Percentiles rank a stretch among this genome's conserved stretches.
These are phyloP conservation scores for Atrichornis clamosus DNA, from an alignment of 2,113 vertebrate species.

Conservation along the genomic window DNA sequence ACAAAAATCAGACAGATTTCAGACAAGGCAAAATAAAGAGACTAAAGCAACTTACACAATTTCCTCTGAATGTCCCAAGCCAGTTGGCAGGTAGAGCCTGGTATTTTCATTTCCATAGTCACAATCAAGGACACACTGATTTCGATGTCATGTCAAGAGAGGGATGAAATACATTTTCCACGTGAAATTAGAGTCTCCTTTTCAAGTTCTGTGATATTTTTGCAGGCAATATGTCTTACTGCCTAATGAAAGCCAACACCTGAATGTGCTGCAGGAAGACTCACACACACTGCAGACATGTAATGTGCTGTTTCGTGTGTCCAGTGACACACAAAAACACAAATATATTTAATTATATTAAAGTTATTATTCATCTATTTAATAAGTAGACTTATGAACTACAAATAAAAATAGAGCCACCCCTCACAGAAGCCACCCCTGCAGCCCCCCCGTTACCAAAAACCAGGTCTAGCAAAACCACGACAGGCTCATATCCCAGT, in stretches of 20 bases:
- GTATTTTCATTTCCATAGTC: conserved; percentile 17
- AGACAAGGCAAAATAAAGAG: conserved; percentile 43
- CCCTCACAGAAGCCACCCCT: too few species aligned
- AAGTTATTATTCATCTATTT: not conserved
- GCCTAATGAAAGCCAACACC: not conserved
- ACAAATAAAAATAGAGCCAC: not conserved
- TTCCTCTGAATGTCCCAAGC: conserved; percentile 39
- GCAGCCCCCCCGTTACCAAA: too few species aligned
- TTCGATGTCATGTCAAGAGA: conserved; percentile 17
- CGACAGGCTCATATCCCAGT: not conserved
- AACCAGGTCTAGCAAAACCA: too few species aligned
- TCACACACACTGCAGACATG: rapidly evolving
- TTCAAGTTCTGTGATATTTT: not conserved
- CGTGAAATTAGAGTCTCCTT: not conserved
- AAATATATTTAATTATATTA: not conserved
- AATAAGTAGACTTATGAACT: not conserved
- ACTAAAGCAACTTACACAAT: not conserved
- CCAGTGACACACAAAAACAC: not conserved
- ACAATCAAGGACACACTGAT: conserved; percentile 34
- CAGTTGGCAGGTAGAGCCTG: conserved; percentile 35
- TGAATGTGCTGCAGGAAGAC: not conserved
- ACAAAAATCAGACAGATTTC: conserved; percentile 21
- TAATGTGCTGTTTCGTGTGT: not conserved
- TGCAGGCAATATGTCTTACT: not conserved
- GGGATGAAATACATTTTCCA: conserved; percentile 37